Base-by-base conservation (phyloP, 1,140 invertebrate species). In the Diorhabda carinulata region DNA sequence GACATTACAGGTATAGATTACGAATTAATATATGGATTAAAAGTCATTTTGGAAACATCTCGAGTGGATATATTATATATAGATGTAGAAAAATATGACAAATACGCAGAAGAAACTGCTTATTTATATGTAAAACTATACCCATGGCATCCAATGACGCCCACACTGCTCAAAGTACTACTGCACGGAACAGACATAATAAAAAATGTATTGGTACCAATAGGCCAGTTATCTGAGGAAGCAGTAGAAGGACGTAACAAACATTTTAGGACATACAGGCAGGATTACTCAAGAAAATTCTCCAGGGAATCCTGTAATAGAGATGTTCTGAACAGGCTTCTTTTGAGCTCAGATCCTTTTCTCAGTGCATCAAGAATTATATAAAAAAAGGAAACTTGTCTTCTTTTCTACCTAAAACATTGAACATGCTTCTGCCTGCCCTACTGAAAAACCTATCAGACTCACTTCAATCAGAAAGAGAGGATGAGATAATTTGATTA, bases 141-240 rank as follows among this genome's bases (percentile, higher is more conserved):
- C 63, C 4, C 58, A 8, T 81, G 80, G 80, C 72, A 78, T 58
- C 78, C 76, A 3, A 81, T 82, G 78, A 75, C 78, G 6, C 73
- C 77, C 3, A 79, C 75, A 25, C 25, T 25, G 25, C 25, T 1
- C 25, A 25, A 25, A 25, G 25, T 25, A 25, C 25, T 25, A 25
- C 1, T 25, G 25, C 25, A 25, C 25, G 25, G 25, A 25, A 25
- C 25, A 25, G 25, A 25, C 25, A 25, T 25, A 1, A 25, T 25
- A 25, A 25, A 25, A 25, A 25, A 25, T 25, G 25, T 1, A 25
- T 25, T 25, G 25, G 0, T 25, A 25, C 25, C 25, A 1, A 25
- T 25, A 25, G 25, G 25, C 25, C 25, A 25, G 25, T 9, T 25
- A 25, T 25, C 25, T 25, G 2, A 25, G 25, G 25, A 25, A 25